Base-by-base conservation (phyloP, 2,888 invertebrate species). In the Ectemnius cavifrons region DNA sequence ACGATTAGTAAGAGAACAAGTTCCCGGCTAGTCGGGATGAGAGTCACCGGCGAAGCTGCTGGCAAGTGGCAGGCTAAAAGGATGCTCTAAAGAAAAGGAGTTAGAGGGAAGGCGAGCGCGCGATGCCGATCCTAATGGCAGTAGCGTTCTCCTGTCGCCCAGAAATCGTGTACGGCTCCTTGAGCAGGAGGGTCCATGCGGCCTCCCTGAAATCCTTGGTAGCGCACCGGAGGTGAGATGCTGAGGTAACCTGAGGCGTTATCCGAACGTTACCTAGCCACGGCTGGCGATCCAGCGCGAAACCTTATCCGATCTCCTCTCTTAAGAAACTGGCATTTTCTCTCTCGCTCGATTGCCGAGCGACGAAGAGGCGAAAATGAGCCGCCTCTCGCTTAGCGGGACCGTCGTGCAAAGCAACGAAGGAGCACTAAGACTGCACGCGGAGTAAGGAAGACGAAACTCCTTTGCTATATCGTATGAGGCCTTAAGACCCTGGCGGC, bases 221-320 rank as follows among this genome's bases (percentile, higher is more conserved):
- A 87, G 87, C 85, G 79, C 82, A 82, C 79, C 82, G 84, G 80
- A 84, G 83, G 85, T 82, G 84, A 87, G 82, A 84, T 77, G 80
- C 72, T 59, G 77, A 81, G 83, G 88, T 88, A 88, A 88, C 88
- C 85, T 77, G 88, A 88, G 82, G 87, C 87, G 85, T 86, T 84
- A 83, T 76, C 81, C 79, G 81, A 83, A 81, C 85, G 79, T 83
- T 84, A 84, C 77, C 84, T 82, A 83, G 80, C 82, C 77, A 77
- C 74, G 84, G 77, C 74, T 77, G 84, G 80, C 81, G 82, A 83
- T 85, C 85, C 79, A 82, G 84, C 84, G 84, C 83, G 88, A 87
- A 88, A 88, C 82, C 82, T 81, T 87, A 88, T 87, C 84, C 86
- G 82, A 72, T 81, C 78, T 81, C 78, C 73, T 75, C 85, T 85